phyloP scores from a whole-genome alignment of 1,140 invertebrate genomes.

The Eriocheir sinensis region DNA sequence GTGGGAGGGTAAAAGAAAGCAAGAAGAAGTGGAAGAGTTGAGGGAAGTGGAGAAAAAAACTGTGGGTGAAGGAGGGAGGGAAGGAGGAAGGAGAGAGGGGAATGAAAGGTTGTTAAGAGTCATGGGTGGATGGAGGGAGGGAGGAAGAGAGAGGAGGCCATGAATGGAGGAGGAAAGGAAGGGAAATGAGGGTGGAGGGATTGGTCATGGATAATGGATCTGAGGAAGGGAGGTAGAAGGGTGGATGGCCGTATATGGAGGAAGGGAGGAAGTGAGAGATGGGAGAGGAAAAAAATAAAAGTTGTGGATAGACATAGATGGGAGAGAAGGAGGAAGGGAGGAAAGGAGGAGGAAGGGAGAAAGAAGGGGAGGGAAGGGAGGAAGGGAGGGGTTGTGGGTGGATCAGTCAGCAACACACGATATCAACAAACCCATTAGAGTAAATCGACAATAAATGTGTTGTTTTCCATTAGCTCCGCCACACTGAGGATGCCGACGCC shows the following conservation, averaged over 20 bases:
- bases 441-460: constrained; percentile 66
- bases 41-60: neutral
- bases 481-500: neutral
- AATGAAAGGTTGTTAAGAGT: neutral
- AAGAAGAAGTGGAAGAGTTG: neutral
- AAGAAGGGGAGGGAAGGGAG: neutral
- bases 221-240: constrained; percentile 8
- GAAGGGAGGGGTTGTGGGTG: neutral
- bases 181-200: neutral
- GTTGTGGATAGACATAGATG: neutral
- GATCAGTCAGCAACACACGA: constrained; percentile 10
- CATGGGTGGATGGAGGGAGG: neutral
- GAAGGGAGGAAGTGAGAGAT: too few relatives aligned
- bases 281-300: too few relatives aligned
- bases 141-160: neutral
- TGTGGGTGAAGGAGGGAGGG: neutral
- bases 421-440: constrained; percentile 59
- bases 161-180: neutral
- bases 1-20: neutral
- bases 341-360: neutral
- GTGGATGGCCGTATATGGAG: too few relatives aligned
- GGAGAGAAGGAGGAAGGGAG: neutral
- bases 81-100: too few relatives aligned
- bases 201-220: too few relatives aligned
- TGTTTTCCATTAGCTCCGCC: constrained; percentile 43